Percentiles rank a stretch among this genome's conserved stretches.
Conservation (phyloP, 2,113 vertebrate genomes). For the Corydoras maculifer region DNA sequence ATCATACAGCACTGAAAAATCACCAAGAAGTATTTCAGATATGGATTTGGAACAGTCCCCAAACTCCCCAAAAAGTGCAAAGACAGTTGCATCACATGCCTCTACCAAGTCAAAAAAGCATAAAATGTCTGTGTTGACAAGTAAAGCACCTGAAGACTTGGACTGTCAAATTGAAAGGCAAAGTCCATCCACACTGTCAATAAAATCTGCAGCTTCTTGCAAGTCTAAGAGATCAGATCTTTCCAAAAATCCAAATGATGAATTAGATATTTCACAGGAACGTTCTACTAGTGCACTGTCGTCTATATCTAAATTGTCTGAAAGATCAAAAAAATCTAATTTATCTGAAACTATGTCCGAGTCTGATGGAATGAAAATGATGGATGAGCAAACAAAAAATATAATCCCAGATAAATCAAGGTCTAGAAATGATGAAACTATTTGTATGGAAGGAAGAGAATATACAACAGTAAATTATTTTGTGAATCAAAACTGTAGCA, state of each 20-base stretch:
- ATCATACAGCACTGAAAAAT: conserved; percentile 17
- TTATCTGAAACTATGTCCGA: background rate
- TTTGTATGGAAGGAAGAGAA: background rate
- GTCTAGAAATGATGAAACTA: background rate
- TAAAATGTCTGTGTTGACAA: background rate
- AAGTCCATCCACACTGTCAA: conserved; percentile 22
- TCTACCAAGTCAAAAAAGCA: conserved; percentile 38
- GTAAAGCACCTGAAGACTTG: background rate
- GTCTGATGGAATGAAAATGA: background rate
- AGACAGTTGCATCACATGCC: conserved; percentile 34
- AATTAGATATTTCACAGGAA: background rate
- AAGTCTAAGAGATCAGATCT: conserved; percentile 21
- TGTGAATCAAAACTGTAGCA: conserved; percentile 17
- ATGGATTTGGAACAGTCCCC: background rate
- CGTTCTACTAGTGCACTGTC: background rate
- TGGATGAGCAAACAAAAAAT: background rate
- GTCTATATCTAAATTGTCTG: conserved; percentile 1
- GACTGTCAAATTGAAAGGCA: background rate
- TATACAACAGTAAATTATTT: conserved; percentile 19
- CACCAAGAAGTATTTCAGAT: conserved; percentile 23
- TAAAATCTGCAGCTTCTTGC: conserved; percentile 25
- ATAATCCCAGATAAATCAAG: conserved; percentile 36
- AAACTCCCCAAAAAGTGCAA: conserved; percentile 11
- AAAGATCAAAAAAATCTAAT: background rate
- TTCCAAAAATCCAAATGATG: background rate